Evolutionary conservation across 2,113 vertebrate species (phyloP), one percentile per base, ranked within the genome.

Genomic region (Callipepla californica): DNA sequence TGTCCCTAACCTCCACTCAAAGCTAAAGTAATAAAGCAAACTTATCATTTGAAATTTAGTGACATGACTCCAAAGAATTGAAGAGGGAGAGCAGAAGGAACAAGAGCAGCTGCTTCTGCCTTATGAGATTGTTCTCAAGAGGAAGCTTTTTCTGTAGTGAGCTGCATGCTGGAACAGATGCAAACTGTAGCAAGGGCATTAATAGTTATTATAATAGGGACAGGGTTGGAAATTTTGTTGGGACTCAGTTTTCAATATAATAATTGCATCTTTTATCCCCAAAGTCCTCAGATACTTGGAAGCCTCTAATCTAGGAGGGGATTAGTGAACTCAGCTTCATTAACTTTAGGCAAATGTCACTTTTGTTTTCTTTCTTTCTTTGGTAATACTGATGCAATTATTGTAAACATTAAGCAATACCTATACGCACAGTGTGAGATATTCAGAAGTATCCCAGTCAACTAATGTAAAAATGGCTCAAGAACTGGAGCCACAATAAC

Each of bases 71-170:
- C 88, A 88, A 95, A 97, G 95, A 96, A 93, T 86, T 85, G 92
- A 79, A 90, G 28, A 94, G 95, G 92, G 89, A 95, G 59, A 96
- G 69, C 34, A 81, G 58, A 79, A 95, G 86, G 87, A 96, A 87
- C 94, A 90, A 63, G 44, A 96, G 89, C 97, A 98, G 97, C 95
- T 97, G 97, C 85, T 96, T 89, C 74, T 92, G 96, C 50, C 93
- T 95, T 95, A 95, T 94, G 96, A 96, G 85, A 91, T 87, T 91
- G 82, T 92, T 93, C 94, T 97, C 96, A 0, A 53, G 96, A 96
- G 95, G 77, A 94, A 95, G 84, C 73, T 80, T 79, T 84, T 92
- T 89, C 87, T 96, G 67, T 82, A 92, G 79, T 70, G 78, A 90
- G 51, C 72, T 87, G 57, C 47, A 86, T 51, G 51, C 57, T 94